Conservation (phyloP, 2,797 vertebrate genomes). For the Pseudochromis fuscus region DNA sequence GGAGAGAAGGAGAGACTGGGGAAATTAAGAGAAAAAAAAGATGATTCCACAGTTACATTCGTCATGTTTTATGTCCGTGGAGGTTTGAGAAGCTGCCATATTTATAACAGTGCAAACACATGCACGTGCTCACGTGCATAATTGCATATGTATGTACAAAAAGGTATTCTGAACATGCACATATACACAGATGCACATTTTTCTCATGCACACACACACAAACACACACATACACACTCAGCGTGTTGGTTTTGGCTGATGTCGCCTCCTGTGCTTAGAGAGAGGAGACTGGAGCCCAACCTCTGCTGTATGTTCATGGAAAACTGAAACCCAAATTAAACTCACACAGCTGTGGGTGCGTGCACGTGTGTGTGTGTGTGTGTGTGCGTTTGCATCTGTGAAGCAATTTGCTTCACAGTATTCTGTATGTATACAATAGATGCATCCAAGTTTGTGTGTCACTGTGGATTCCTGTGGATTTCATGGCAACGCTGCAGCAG, state of each 20-base stretch:
- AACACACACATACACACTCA: conserved; percentile 19
- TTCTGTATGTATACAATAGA: conserved; percentile 33
- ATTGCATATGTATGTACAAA: conserved; percentile 39
- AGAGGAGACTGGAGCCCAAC: conserved; percentile 36
- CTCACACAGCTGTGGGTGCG: conserved; percentile 46
- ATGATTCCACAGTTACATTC: conserved; percentile 39
- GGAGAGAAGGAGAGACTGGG: background rate
- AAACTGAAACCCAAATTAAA: conserved; percentile 65
- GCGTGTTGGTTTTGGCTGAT: conserved; percentile 71
- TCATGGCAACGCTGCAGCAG: conserved; percentile 31
- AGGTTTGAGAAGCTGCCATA: conserved; percentile 57
- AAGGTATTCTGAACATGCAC: conserved; percentile 1
- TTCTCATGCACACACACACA: conserved; percentile 19
- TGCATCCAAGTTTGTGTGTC: conserved; percentile 35
- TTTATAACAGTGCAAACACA: conserved; percentile 52
- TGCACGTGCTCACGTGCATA: conserved; percentile 15
- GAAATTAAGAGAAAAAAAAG: conserved; percentile 15
- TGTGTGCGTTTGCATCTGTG: conserved; percentile 25
- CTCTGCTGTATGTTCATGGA: conserved; percentile 62
- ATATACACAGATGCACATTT: conserved; percentile 4
- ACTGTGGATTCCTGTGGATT: conserved; percentile 36
- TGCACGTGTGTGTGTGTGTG: conserved; percentile 12
- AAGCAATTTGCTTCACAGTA: conserved; percentile 29
- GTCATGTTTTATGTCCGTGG: conserved; percentile 62
- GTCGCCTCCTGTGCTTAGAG: conserved; percentile 44